Evolutionary conservation across 2,113 vertebrate genomes (phyloP), one percentile per base, ranked within the genome.

Genomic region (Sylvietta virens): DNA sequence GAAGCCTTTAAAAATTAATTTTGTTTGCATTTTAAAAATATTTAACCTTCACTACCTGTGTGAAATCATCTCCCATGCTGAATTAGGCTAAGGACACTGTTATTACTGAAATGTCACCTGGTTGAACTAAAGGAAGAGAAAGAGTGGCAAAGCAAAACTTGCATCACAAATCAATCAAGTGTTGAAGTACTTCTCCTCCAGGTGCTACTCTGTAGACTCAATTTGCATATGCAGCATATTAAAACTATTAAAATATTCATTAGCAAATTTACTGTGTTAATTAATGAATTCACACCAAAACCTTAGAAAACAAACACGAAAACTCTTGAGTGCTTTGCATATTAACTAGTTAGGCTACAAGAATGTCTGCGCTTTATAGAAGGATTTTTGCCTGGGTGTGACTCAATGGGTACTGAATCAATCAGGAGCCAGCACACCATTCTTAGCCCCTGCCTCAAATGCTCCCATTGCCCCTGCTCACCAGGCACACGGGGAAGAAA

Each of bases 1-100:
- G 81, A 96, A 92, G 89, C 67, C 95, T 97, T 98, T 70, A 98
- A 98, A 98, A 97, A 97, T 98, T 97, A 8, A 97, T 98, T 97
- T 89, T 96, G 78, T 96, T 97, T 97, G 84, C 94, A 94, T 97
- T 97, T 98, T 72, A 79, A 94, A 98, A 97, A 96, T 97, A 83
- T 93, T 97, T 97, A 97, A 97, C 94, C 95, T 98, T 96, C 87
- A 60, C 72, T 97, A 89, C n/a, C 81, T 6, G 2, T 91, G 88
- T 84, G 50, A 79, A 91, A 81, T 86, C 13, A 13, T 93, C 74
- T 78, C 94, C 86, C 35, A 48, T n/a, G 54, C 83, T 61, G 69
- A 88, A 45, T 44, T 58, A 33, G 19, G 7, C 33, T 79, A 54
- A 70, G 71, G 50, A 69, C 3, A 28, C 80, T 79, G 64, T 96